phyloP scores from a whole-genome alignment of 2,113 vertebrate genomes.

The Syngnathus typhle region DNA sequence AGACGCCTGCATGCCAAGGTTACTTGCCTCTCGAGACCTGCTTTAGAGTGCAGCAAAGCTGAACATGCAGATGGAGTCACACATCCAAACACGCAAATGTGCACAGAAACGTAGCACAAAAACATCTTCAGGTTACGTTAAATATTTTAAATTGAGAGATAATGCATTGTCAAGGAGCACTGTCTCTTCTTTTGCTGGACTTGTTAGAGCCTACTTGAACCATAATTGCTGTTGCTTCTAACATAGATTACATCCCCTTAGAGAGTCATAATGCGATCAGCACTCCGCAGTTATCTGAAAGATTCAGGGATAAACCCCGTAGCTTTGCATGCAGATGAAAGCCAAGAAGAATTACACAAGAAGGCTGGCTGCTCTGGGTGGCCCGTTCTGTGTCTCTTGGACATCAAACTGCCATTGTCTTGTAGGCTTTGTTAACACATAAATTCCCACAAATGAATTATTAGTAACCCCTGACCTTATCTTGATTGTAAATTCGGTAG shows the following conservation, averaged over 20 bases:
- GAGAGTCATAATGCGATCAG: slow-evolving; percentile 48
- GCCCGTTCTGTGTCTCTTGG: slow-evolving; percentile 2
- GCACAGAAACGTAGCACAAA: slow-evolving; percentile 2
- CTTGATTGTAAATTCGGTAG: neutral
- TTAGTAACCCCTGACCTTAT: neutral
- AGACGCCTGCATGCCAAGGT: slow-evolving; percentile 22
- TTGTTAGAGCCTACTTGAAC: neutral
- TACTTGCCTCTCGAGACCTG: slow-evolving; percentile 24
- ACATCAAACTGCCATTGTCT: neutral
- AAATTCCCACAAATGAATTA: neutral
- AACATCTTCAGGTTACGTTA: neutral
- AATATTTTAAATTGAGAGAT: slow-evolving; percentile 15
- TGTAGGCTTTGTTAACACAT: neutral
- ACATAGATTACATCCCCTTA: slow-evolving; percentile 49
- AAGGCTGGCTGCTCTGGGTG: slow-evolving; percentile 14
- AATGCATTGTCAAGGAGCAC: slow-evolving; percentile 7
- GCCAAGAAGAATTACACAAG: slow-evolving; percentile 22
- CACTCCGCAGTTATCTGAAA: slow-evolving; percentile 39
- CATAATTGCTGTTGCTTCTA: slow-evolving; percentile 34
- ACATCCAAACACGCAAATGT: slow-evolving; percentile 7
- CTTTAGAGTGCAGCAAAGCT: slow-evolving; percentile 23
- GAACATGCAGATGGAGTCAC: slow-evolving; percentile 24
- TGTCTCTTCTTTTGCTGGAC: slow-evolving; percentile 8
- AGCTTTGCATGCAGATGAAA: slow-evolving; percentile 48
- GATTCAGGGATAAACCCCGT: slow-evolving; percentile 47